Evolutionary conservation across 2,797 vertebrate species (phyloP).

Genomic region (Prunella strophiata): DNA sequence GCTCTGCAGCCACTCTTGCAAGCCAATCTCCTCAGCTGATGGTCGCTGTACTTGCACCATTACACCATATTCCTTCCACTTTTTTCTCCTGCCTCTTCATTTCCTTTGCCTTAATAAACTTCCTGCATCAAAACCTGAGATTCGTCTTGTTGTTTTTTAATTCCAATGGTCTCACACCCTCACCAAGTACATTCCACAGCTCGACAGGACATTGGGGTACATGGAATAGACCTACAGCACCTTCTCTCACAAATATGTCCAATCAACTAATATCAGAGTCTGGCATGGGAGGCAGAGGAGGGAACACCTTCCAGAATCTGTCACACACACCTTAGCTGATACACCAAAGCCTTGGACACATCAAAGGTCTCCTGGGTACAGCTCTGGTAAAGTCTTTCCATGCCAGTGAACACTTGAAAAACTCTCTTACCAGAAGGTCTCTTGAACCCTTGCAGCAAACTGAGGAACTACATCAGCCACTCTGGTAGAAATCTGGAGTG

Average conservation of each 20-base stretch:
- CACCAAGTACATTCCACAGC: accelerated
- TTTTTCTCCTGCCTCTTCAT: background rate
- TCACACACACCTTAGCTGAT: background rate
- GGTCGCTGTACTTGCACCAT: accelerated
- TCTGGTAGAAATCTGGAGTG: no score
- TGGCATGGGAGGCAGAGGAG: background rate
- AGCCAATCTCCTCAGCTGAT: accelerated
- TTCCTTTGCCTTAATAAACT: background rate
- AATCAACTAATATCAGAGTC: background rate
- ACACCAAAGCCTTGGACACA: background rate
- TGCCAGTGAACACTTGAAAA: background rate
- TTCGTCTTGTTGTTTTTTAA: accelerated
- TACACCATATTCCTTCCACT: accelerated
- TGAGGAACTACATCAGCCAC: no score
- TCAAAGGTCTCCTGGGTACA: background rate
- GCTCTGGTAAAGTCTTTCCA: no score
- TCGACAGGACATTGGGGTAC: background rate
- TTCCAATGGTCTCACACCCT: no score
- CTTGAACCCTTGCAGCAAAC: background rate
- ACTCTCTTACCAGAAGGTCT: background rate
- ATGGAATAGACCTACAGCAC: accelerated
- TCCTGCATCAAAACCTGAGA: background rate
- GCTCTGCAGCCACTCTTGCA: accelerated
- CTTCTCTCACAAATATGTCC: background rate
- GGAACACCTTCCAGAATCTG: no score